Conservation (phyloP, 2,888 invertebrate species). For the Leptopilina syphax region DNA sequence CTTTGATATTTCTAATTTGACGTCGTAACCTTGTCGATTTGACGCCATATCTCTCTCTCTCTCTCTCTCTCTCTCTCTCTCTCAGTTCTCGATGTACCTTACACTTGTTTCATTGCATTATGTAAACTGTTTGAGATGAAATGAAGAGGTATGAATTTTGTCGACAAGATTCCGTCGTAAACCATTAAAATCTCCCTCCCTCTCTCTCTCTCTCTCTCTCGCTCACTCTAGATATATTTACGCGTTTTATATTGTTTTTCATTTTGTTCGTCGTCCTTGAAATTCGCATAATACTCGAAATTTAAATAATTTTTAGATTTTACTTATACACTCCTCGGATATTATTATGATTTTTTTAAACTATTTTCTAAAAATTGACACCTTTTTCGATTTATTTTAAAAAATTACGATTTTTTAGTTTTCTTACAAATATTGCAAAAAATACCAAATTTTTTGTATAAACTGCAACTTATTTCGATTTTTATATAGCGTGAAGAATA, state of each 20-base stretch:
- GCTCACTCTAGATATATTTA: not conserved
- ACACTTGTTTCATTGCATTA: slow-evolving; percentile 50
- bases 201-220: too few relatives aligned
- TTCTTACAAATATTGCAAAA: too few relatives aligned
- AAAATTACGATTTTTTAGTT: too few relatives aligned
- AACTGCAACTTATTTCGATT: too few relatives aligned
- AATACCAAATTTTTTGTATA: too few relatives aligned
- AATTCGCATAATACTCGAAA: slow-evolving; percentile 8
- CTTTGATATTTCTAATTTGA: slow-evolving; percentile 53
- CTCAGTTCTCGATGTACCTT: slow-evolving; percentile 48
- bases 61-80: slow-evolving; percentile 10
- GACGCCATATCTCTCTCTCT: slow-evolving; percentile 43
- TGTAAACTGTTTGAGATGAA: slow-evolving; percentile 51
- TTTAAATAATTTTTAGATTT: not conserved
- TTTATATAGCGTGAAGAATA: too few relatives aligned
- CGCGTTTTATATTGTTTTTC: not conserved
- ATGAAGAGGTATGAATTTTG: slow-evolving; percentile 39
- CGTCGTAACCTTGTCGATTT: slow-evolving; percentile 55
- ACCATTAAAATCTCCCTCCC: not conserved
- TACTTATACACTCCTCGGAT: too few relatives aligned
- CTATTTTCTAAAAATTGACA: too few relatives aligned
- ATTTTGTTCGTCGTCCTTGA: not conserved
- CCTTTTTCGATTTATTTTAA: too few relatives aligned
- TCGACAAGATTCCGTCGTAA: slow-evolving; percentile 10
- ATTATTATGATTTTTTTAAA: too few relatives aligned